phyloP scores from a whole-genome alignment of 2,797 vertebrate genomes.

The Bufotes viridis region DNA sequence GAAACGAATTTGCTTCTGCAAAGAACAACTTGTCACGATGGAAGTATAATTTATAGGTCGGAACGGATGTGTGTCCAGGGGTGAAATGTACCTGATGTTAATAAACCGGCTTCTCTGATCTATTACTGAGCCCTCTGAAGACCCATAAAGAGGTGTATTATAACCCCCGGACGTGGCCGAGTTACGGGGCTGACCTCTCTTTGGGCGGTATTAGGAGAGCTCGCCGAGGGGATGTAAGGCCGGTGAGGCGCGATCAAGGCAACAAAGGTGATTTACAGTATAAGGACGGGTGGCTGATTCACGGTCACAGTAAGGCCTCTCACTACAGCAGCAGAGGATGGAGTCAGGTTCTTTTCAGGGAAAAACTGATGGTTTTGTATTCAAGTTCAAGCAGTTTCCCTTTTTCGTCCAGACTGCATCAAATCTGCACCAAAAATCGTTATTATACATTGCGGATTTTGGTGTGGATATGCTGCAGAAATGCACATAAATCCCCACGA shows the following conservation, averaged over 20 bases:
- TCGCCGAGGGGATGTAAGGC: background rate
- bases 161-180: background rate
- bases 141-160: slow-evolving; percentile 23
- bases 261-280: background rate
- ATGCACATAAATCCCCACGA: too few species aligned
- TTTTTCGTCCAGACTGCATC: too few species aligned
- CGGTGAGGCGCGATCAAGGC: background rate
- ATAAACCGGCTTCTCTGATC: slow-evolving; percentile 31
- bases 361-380: too few species aligned
- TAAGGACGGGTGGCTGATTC: background rate
- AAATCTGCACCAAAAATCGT: too few species aligned
- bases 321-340: too few species aligned
- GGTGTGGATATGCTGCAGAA: too few species aligned
- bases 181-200: slow-evolving; percentile 26
- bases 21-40: slow-evolving; percentile 50
- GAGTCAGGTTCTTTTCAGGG: too few species aligned
- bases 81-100: slow-evolving; percentile 48
- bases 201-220: background rate
- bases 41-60: slow-evolving; percentile 51
- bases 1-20: slow-evolving; percentile 38
- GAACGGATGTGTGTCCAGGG: slow-evolving; percentile 50
- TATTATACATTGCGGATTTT: too few species aligned
- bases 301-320: too few species aligned
- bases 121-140: slow-evolving; percentile 39
- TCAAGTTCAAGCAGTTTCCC: too few species aligned